Evolutionary conservation across 2,888 invertebrate species (phyloP).

Genomic region (Platycheirus albimanus): DNA sequence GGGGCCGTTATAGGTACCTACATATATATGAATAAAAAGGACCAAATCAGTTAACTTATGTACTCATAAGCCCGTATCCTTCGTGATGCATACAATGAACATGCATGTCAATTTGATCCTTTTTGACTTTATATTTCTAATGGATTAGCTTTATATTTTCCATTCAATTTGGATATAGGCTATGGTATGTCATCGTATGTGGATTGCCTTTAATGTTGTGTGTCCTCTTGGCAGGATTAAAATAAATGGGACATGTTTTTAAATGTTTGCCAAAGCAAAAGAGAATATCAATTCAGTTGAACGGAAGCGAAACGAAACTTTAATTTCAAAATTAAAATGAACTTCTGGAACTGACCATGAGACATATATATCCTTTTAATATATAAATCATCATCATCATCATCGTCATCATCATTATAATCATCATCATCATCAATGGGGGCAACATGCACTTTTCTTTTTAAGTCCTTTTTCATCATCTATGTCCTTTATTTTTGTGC

Average conservation of each 20-base stretch:
- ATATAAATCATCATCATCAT: too few relatives aligned
- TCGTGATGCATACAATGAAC: slow-evolving; percentile 7
- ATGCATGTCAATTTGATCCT: slow-evolving; percentile 32
- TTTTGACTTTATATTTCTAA: slow-evolving; percentile 44
- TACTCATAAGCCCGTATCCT: not conserved
- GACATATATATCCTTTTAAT: not conserved
- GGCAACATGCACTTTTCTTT: not conserved
- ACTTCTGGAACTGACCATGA: not conserved
- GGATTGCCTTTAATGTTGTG: slow-evolving; percentile 27
- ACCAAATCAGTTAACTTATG: slow-evolving; percentile 43
- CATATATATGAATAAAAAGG: too few relatives aligned
- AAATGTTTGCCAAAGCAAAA: slow-evolving; percentile 4
- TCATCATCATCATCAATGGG: too few relatives aligned
- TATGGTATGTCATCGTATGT: not conserved
- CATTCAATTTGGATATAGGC: slow-evolving; percentile 30
- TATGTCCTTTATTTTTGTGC: not conserved
- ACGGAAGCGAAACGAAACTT: not conserved
- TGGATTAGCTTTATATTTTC: slow-evolving; percentile 53
- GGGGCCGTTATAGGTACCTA: slow-evolving; percentile 42
- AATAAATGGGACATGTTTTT: slow-evolving; percentile 5
- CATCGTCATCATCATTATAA: too few relatives aligned
- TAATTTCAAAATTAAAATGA: not conserved
- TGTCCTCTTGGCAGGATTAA: not conserved
- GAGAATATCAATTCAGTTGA: slow-evolving; percentile 4
- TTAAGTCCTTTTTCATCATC: not conserved